Percentiles rank a stretch among this genome's conserved stretches.
Evolutionary conservation across 1,140 invertebrate genomes (phyloP).

Genomic region (Coptotermes formosanus): DNA sequence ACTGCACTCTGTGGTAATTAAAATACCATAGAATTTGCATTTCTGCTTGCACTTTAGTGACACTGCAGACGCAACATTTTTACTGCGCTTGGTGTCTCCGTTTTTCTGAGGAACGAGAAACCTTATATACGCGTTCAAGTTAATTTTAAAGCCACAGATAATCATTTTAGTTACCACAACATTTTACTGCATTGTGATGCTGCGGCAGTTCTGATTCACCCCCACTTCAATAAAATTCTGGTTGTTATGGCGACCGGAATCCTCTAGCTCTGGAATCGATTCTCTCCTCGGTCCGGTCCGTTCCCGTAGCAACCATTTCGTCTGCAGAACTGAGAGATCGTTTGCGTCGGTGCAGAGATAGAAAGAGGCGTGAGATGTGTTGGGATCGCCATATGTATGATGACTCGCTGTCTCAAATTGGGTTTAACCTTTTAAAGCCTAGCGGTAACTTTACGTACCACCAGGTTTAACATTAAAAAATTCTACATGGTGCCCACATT

Average conservation of each 20-base stretch:
- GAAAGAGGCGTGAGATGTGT: neutral
- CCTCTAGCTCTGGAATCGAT: constrained; percentile 4
- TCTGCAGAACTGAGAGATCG: neutral
- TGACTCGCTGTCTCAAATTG: neutral
- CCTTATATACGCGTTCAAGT: neutral
- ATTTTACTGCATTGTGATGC: neutral
- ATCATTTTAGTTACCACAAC: neutral
- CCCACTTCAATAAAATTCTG: neutral
- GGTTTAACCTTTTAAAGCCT: too few relatives aligned
- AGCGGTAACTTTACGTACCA: too few relatives aligned
- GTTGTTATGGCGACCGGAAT: neutral
- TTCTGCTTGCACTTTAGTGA: too few relatives aligned
- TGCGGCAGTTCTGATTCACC: neutral
- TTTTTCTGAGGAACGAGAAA: too few relatives aligned
- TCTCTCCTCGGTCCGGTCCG: neutral
- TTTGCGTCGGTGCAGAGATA: neutral
- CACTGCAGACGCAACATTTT: too few relatives aligned
- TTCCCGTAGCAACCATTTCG: neutral
- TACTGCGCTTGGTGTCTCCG: too few relatives aligned
- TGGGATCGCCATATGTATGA: neutral
- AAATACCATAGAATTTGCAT: too few relatives aligned
- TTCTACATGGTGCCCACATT: too few relatives aligned
- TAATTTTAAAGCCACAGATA: neutral
- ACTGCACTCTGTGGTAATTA: too few relatives aligned
- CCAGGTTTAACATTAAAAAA: too few relatives aligned